Base-by-base conservation (phyloP, 1,140 invertebrate species). In the honey bee (Apis mellifera) region DNA sequence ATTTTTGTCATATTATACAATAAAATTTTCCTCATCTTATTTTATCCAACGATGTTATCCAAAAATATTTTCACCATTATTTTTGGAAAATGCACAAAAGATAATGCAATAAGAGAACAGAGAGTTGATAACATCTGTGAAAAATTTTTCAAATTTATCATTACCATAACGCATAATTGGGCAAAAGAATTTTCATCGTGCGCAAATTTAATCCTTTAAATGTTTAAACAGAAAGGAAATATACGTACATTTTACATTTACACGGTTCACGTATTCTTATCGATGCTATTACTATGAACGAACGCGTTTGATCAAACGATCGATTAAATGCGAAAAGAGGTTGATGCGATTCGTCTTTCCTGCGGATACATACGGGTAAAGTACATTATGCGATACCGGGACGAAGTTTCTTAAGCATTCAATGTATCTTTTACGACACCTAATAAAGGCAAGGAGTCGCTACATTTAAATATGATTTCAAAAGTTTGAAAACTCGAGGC, bases 301-400 rank as follows among this genome's bases (percentile, higher is more conserved):
- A 73, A 64, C 15, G 17, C 59, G 50, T 15, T 52, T 70, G 50
- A 57, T 17, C 32, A 9, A 23, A 9, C 32, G 13, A 60, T 42
- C 62, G 71, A 80, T 80, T 80, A 80, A 77, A 55, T 76, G 64
- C 84, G 82, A 84, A 86, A 88, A 73, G 84, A 86, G 82, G 86
- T 88, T 87, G 86, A 88, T 86, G 86, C 82, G 84, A 89, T 89
- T 86, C 84, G 83, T 77, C 70, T 88, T 86, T 78, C 55, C 79
- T 42, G 78, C 75, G 59, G 11, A 17, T 17, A 50, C 66, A 26
- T 57, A 64, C 62, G 23, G 52, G 71, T 74, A 82, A 78, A 86
- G 83, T n/a, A n/a, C 80, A 80, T 85, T 86, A 88, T 88, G 86
- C 71, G 78, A 80, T 64, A 52, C 66, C 62, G 71, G 68, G 26